Evolutionary conservation across 2,113 vertebrate genomes (phyloP).

Genomic region (Piaya cayana): DNA sequence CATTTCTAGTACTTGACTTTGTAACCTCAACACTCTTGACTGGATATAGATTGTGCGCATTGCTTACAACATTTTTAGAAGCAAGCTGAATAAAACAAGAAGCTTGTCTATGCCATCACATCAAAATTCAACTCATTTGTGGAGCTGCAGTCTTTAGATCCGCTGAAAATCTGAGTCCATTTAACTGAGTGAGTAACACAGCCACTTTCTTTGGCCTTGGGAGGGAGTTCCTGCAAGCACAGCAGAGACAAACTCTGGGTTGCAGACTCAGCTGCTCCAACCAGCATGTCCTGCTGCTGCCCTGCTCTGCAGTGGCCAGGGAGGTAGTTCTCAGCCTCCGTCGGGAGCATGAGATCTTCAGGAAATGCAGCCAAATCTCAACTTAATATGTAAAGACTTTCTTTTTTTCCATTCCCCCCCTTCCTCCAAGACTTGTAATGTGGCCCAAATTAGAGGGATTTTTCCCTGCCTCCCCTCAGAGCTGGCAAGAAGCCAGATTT

Average conservation of each 20-base stretch:
- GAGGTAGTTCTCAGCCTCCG: not conserved
- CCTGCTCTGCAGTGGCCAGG: not conserved
- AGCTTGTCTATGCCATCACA: slow-evolving; percentile 17
- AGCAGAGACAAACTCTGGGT: not conserved
- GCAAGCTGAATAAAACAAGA: slow-evolving; percentile 32
- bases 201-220: not conserved
- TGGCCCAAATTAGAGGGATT: not conserved
- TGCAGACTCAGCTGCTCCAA: not conserved
- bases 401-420: not conserved
- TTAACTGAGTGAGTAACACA: not conserved
- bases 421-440: not conserved
- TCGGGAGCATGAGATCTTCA: not conserved
- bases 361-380: not conserved
- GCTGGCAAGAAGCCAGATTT: slow-evolving; percentile 20
- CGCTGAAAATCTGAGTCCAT: not conserved
- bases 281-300: not conserved
- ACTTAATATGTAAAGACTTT: not conserved
- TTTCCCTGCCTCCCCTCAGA: not conserved
- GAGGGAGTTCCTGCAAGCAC: not conserved
- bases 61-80: slow-evolving; percentile 30
- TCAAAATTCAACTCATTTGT: not conserved
- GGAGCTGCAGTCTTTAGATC: not conserved
- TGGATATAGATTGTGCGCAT: not conserved
- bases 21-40: not conserved
- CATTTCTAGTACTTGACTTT: slow-evolving; percentile 10